Conservation (phyloP, 2,797 vertebrate species). For the Potorous gilbertii region DNA sequence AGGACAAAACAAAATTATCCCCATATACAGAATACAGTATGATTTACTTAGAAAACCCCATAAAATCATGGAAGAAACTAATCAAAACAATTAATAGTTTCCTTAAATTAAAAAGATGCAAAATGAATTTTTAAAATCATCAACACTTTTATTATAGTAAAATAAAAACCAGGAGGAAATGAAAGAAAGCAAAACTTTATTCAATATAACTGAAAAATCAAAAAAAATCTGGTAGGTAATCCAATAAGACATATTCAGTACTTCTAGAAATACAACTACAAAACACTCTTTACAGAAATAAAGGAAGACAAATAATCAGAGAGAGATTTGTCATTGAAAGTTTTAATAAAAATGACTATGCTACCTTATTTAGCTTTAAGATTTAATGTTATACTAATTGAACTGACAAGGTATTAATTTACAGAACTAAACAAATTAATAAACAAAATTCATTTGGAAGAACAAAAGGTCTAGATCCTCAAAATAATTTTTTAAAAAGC, state of each 20-base stretch:
- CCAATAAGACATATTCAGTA: not conserved
- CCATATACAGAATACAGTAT: not conserved
- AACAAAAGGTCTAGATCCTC: not conserved
- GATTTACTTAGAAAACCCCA: not conserved
- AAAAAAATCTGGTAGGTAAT: not conserved
- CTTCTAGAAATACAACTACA: not conserved
- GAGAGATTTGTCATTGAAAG: not conserved
- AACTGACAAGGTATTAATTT: not conserved
- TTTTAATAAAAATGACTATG: not conserved
- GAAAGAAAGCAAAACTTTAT: too few relatives aligned
- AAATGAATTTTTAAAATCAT: not conserved
- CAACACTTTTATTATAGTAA: not conserved
- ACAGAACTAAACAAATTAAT: not conserved
- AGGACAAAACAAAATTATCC: not conserved
- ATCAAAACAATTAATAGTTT: not conserved
- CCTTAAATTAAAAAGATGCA: not conserved
- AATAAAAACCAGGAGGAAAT: too few relatives aligned
- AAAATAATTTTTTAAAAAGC: not conserved
- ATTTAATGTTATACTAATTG: not conserved
- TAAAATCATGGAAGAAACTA: not conserved
- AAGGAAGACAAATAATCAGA: not conserved
- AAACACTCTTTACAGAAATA: not conserved
- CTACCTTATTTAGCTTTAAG: not conserved
- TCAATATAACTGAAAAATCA: not conserved
- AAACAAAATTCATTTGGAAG: not conserved